Percentiles rank a stretch among this genome's conserved stretches.
phyloP scores from a whole-genome alignment of 2,113 vertebrate species.

The Peromyscus maniculatus region DNA sequence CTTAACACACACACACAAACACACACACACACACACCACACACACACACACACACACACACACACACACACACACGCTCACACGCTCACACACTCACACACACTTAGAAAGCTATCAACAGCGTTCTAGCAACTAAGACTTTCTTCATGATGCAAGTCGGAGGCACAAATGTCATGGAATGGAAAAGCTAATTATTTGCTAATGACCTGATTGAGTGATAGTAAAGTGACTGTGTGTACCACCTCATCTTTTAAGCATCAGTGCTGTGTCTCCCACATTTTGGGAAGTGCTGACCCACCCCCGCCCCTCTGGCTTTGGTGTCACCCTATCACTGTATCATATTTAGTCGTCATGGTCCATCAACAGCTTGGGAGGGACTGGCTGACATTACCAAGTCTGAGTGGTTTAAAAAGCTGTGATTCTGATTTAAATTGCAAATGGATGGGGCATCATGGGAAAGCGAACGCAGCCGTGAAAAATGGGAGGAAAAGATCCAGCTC shows the following conservation, averaged over 20 bases:
- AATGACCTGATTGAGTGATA: not conserved
- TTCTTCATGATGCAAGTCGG: not conserved
- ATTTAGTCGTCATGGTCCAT: constrained; percentile 63
- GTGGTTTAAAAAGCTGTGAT: constrained; percentile 78
- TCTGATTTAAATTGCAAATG: constrained; percentile 82
- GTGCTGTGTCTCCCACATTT: too few relatives aligned
- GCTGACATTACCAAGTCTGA: constrained; percentile 79
- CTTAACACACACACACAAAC: not conserved
- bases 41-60: too few relatives aligned
- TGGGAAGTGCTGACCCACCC: not conserved
- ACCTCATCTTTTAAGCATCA: not conserved
- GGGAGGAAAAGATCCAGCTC: constrained; percentile 70
- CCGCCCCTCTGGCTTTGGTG: not conserved
- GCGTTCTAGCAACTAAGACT: constrained; percentile 28
- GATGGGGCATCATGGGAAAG: constrained; percentile 72
- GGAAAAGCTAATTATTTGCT: constrained; percentile 30
- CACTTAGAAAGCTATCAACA: not conserved
- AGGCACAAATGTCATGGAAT: not conserved
- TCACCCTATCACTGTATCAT: constrained; percentile 50
- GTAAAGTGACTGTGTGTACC: not conserved
- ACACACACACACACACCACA: not conserved
- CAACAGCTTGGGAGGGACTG: constrained; percentile 76
- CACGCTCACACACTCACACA: not conserved
- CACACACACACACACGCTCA: not conserved
- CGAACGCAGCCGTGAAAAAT: constrained; percentile 56